These are phyloP conservation scores for Phyllostomus discolor DNA, from an alignment of 2,113 vertebrate species.

Conservation along the genomic window DNA sequence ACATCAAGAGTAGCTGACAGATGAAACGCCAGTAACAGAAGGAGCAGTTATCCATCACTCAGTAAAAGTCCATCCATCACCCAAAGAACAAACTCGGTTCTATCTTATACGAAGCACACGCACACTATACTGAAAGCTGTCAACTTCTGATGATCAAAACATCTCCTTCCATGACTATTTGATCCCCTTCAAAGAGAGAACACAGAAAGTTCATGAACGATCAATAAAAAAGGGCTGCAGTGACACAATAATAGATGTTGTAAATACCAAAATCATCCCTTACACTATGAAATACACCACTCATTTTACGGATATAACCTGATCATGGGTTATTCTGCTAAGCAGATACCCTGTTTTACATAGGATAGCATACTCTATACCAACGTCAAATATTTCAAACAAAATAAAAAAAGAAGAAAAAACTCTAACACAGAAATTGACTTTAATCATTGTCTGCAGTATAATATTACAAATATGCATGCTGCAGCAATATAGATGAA, in stretches of 20 bases:
- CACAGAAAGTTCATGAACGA: not conserved
- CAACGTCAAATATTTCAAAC: not conserved
- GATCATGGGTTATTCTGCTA: not conserved
- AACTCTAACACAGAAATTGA: not conserved
- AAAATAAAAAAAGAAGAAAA: not conserved
- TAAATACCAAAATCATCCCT: not conserved
- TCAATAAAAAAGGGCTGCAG: not conserved
- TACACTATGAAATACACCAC: not conserved
- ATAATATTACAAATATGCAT: not conserved
- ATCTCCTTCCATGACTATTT: constrained; percentile 18
- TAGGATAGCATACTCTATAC: not conserved
- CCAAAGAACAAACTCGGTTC: constrained; percentile 36
- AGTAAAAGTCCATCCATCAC: constrained; percentile 58
- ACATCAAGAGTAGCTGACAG: constrained; percentile 60
- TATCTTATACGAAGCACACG: not conserved
- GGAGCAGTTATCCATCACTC: constrained; percentile 55
- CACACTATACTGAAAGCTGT: constrained; percentile 19
- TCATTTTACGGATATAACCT: not conserved
- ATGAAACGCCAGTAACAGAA: constrained; percentile 61
- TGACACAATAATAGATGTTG: not conserved
- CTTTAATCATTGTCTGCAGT: not conserved
- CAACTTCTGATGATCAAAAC: constrained; percentile 9
- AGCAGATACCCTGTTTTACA: not conserved
- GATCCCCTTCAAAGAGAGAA: constrained; percentile 8
- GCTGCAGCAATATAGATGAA: not conserved